Percentiles rank a stretch among this genome's conserved stretches.
Evolutionary conservation across 2,113 vertebrate species (phyloP).

Genomic region (Pterocles orientalis): DNA sequence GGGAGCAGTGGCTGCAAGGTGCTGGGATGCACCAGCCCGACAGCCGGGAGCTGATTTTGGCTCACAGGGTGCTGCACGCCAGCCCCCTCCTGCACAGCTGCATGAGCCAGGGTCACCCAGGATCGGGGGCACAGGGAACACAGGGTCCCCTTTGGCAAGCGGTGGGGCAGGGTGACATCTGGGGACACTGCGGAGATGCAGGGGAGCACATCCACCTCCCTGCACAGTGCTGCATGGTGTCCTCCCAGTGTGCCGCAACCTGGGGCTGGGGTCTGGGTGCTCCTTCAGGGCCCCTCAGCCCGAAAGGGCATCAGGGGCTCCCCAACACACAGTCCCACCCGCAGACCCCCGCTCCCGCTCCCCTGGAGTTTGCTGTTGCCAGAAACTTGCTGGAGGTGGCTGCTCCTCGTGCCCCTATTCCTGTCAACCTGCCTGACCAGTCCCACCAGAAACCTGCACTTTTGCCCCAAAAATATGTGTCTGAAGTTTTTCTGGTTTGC

Average conservation of each 20-base stretch:
- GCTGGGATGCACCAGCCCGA: neutral
- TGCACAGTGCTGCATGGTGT: neutral
- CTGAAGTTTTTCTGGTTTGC: neutral
- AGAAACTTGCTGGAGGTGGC: neutral
- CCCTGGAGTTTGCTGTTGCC: neutral
- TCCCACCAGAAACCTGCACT: neutral
- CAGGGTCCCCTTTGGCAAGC: neutral
- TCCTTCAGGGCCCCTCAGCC: neutral
- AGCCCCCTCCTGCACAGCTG: neutral
- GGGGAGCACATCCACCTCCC: fast-evolving
- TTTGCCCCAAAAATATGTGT: neutral
- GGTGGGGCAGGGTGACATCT: neutral
- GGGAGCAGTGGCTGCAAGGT: neutral
- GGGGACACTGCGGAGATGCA: neutral
- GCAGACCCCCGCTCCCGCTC: neutral
- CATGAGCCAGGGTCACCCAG: neutral
- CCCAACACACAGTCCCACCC: neutral
- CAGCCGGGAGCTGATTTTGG: neutral
- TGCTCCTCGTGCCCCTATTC: neutral
- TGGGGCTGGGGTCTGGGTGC: neutral
- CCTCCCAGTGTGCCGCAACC: neutral
- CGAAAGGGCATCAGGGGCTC: neutral
- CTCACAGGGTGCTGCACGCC: neutral
- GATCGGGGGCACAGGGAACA: neutral
- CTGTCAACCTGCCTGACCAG: neutral